Evolutionary conservation across 2,888 invertebrate species (phyloP), one percentile per base, ranked within the genome.

Genomic region (Plutella xylostella): DNA sequence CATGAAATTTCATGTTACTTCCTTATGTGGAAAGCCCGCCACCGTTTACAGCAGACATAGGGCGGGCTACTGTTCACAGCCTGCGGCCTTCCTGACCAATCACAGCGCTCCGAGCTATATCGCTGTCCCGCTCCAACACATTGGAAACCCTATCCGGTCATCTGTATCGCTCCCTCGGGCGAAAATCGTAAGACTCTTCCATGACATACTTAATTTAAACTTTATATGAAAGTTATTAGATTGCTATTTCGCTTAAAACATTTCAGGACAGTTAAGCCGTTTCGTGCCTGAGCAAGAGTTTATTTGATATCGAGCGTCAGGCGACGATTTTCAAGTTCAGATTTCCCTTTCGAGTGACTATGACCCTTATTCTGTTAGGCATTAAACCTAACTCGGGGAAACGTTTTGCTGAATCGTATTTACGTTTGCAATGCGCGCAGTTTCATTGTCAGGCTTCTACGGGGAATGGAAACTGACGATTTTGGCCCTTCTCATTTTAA

Each of bases 21-120:
- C 62, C 55, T 67, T 78, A 58, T 77, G 52, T 68, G 53, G 50
- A 55, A 58, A 56, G 63, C 60, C 53, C 73, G 72, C 70, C 61
- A 65, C 68, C 72, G 70, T 71, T 82, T 79, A 80, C 82, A 79
- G 79, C 79, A 82, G 82, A 80, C 82, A 80, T 80, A 83, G 83
- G 85, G 84, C 82, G 83, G 84, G 84, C 85, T 84, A 84, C 84
- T 72, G 84, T 82, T 79, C 80, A 80, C 79, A 71, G 83, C 84
- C 83, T 78, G 82, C 79, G 83, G 84, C 83, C 79, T 80, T 83
- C 79, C 82, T 83, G 82, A 84, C 85, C 85, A 84, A 85, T 85
- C 84, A 83, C 82, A 82, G 80, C 80, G 83, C 84, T 84, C 68
- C 68, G 72, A 84, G 83, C 83, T 74, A 83, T 83, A 72, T 77